Conservation (phyloP, 2,797 vertebrate species). For the Bovichtus variegatus region DNA sequence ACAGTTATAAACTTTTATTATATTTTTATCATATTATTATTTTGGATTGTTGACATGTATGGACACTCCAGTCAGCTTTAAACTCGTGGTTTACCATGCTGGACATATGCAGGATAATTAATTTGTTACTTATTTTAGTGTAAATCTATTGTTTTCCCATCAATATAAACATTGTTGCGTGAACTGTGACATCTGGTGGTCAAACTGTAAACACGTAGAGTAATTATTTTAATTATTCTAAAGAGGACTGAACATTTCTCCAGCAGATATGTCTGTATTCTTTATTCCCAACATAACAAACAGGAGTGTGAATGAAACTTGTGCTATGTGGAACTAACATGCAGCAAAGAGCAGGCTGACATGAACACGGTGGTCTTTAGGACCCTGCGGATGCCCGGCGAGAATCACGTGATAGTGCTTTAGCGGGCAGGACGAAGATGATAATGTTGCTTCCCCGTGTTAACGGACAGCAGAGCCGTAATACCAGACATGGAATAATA, state of each 20-base stretch:
- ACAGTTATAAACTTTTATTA: neutral
- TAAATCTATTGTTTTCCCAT: neutral
- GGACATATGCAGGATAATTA: neutral
- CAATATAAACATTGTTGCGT: neutral
- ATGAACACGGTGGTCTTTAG: constrained; percentile 23
- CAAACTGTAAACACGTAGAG: neutral
- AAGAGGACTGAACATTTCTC: neutral
- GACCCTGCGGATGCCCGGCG: constrained; percentile 62
- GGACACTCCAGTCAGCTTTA: neutral
- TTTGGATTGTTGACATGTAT: neutral
- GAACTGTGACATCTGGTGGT: constrained; percentile 16
- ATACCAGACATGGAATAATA: neutral
- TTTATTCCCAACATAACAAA: neutral
- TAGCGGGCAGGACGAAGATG: neutral
- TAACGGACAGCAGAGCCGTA: neutral
- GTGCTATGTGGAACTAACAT: neutral
- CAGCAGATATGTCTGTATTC: neutral
- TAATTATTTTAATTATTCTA: neutral
- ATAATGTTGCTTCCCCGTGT: neutral
- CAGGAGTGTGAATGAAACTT: neutral
- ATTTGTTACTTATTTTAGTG: neutral
- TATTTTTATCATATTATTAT: neutral
- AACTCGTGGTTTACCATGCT: neutral
- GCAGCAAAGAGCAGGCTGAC: neutral
- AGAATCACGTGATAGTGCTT: constrained; percentile 64